Base-by-base conservation (phyloP, 2,888 invertebrate species). In the Caenorhabditis uteleia region DNA sequence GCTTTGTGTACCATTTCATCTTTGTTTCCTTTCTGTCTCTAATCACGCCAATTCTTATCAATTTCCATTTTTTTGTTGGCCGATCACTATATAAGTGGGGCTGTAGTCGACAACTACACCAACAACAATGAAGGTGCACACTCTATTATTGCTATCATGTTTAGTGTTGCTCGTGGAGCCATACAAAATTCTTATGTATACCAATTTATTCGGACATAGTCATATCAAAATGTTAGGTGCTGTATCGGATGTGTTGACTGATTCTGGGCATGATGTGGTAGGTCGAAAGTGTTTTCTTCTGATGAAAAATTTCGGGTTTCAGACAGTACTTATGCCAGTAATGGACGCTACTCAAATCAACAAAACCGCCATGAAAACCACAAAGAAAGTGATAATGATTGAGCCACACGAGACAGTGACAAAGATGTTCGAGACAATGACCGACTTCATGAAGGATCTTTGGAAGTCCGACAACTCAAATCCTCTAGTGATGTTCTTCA, bases 191-290 rank as follows among this genome's bases (percentile, higher is more conserved):
- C 56, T 70, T 1, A 39, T 73, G 55, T 73, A 68, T 53, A 49
- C 68, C 12, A 66, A 62, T 16, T 45, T 65, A 18, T 68, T 74
- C 47, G 68, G 64, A 2, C 55, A 57, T 12, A 65, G 65, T 40
- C 74, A 74, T 46, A 56, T 67, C 3, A 59, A 66, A 21, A 55
- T 61, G 27, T 23, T 74, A 31, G 64, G 57, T 0, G 38, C 47
- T 0, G 49, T 70, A 3, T 64, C 70, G 3, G 70, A 70, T 36
- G 51, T 46, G 33, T 33, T 70, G 33, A 61, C 64, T 4, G 64
- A 70, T 49, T 58, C 57, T 4, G 70, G 68, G 34, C 60, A 64
- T 21, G 56, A 70, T 53, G 70, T 70, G 60, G 70, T 70, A 4
- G 16, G 64, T 54, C n/a, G n/a, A n/a, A 20, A 16, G 16, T 40